Conservation (phyloP, 2,113 vertebrate genomes). For the Syrrhaptes paradoxus region DNA sequence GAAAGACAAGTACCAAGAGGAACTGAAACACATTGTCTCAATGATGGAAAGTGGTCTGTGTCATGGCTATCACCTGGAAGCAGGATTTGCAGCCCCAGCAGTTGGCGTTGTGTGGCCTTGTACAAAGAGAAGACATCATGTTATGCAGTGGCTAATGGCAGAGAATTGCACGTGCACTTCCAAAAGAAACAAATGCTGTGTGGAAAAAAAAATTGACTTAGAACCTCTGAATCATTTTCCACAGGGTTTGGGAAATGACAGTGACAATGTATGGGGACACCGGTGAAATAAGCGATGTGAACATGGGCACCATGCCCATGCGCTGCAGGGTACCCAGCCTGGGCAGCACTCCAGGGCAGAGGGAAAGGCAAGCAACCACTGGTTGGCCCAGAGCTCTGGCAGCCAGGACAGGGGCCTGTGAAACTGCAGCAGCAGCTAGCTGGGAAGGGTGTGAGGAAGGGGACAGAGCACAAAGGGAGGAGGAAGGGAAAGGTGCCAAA, state of each 20-base stretch:
- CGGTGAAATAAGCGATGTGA: neutral
- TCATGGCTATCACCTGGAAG: neutral
- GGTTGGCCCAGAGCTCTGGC: neutral
- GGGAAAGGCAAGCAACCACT: neutral
- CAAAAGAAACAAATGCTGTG: neutral
- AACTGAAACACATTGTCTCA: neutral
- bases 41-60: neutral
- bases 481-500: neutral
- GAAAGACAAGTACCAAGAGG: neutral
- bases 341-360: neutral
- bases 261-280: neutral
- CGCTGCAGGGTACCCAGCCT: neutral
- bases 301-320: too few species aligned
- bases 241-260: neutral
- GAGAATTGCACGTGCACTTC: neutral
- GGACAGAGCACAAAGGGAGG: neutral
- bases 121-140: neutral
- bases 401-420: neutral
- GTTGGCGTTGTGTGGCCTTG: neutral
- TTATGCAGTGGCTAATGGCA: neutral
- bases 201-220: neutral
- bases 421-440: neutral
- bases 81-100: neutral
- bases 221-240: accelerated
- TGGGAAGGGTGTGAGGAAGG: neutral